These are phyloP conservation scores for Drosophila nigromelanica DNA, from an alignment of 1,140 invertebrate species.

Conservation along the genomic window DNA sequence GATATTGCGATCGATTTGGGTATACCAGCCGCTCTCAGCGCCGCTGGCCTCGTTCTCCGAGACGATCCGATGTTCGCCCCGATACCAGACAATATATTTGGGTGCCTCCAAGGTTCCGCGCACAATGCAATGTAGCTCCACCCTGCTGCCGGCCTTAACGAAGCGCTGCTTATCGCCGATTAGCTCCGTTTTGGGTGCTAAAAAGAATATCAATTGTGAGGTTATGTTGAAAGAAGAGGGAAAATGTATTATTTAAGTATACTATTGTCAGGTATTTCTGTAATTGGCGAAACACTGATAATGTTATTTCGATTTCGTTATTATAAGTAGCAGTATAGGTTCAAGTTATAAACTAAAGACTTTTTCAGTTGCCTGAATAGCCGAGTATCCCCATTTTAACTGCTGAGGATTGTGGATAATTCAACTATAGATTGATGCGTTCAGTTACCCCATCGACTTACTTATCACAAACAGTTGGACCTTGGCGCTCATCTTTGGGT, in stretches of 20 bases:
- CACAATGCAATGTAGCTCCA: slow-evolving; percentile 86
- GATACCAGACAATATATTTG: slow-evolving; percentile 86
- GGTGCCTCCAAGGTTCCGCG: slow-evolving; percentile 86
- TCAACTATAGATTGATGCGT: no score
- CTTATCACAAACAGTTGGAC: slow-evolving; percentile 88
- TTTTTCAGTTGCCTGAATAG: no score
- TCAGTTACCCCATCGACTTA: slow-evolving; percentile 81
- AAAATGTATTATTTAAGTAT: no score
- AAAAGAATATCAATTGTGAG: background rate
- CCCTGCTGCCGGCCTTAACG: slow-evolving; percentile 86
- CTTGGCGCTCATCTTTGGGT: slow-evolving; percentile 88
- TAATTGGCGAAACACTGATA: no score
- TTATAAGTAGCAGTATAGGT: no score
- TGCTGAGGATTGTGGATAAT: no score
- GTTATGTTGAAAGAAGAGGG: no score
- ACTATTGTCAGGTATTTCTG: no score
- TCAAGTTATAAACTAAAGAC: no score
- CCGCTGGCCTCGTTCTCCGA: slow-evolving; percentile 57
- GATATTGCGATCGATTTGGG: slow-evolving; percentile 72
- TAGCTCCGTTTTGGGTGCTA: slow-evolving; percentile 85
- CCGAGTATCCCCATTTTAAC: no score
- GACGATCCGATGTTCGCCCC: slow-evolving; percentile 87
- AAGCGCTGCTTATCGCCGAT: slow-evolving; percentile 86
- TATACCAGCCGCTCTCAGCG: slow-evolving; percentile 60
- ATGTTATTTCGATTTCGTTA: no score